Conservation (phyloP, 2,888 invertebrate genomes). For the Lochmaea crataegi region DNA sequence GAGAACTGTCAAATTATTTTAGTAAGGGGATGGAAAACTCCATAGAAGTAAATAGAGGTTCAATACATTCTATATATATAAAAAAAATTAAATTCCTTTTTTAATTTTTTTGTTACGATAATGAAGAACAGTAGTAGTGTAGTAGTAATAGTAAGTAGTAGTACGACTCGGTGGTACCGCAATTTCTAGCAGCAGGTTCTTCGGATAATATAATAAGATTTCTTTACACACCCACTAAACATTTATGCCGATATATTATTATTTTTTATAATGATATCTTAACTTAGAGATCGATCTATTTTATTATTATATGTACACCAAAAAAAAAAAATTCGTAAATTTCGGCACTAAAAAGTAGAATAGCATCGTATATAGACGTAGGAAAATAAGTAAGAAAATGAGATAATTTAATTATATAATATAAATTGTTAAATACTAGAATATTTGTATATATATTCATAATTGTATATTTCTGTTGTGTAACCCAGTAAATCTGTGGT, state of each 20-base stretch:
- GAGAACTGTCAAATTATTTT: no score
- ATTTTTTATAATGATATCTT: constrained; percentile 54
- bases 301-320: constrained; percentile 27
- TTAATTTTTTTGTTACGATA: neutral
- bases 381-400: no score
- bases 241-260: constrained; percentile 48
- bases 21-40: no score
- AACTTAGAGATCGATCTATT: constrained; percentile 46
- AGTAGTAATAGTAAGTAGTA: constrained; percentile 1
- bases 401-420: no score
- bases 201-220: constrained; percentile 55
- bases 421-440: no score
- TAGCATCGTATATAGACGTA: no score
- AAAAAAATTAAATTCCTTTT: neutral
- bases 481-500: no score
- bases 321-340: constrained; percentile 14
- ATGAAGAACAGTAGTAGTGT: neutral
- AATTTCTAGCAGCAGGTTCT: constrained; percentile 58
- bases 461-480: no score
- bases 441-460: no score
- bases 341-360: neutral
- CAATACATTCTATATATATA: neutral
- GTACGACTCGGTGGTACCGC: constrained; percentile 50
- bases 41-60: neutral
- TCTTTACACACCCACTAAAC: constrained; percentile 53